phyloP scores from a whole-genome alignment of 1,140 invertebrate species.

The Xylocopa sonorina region DNA sequence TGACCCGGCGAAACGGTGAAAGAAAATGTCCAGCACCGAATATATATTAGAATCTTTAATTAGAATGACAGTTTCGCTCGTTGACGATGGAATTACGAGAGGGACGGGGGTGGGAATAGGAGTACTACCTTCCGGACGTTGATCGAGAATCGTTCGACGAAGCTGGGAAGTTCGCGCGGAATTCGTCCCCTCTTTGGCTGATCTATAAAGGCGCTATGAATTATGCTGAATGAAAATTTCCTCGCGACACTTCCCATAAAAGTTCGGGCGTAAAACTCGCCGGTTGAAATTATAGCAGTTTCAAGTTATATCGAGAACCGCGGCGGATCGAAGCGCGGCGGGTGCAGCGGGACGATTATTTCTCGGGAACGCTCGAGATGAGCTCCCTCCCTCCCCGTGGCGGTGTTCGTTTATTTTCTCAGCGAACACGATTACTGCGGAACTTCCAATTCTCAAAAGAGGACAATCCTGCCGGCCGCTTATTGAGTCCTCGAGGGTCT shows the following conservation, averaged over 20 bases:
- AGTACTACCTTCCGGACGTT: too few relatives aligned
- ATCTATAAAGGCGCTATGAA: neutral
- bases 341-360: neutral
- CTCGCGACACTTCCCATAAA: neutral
- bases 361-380: constrained; percentile 1
- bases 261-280: neutral
- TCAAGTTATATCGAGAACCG: constrained; percentile 15
- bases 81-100: too few relatives aligned
- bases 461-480: constrained; percentile 21
- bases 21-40: too few relatives aligned
- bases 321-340: neutral
- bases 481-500: constrained; percentile 18
- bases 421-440: neutral
- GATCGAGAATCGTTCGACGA: neutral
- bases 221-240: constrained; percentile 9
- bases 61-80: too few relatives aligned
- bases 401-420: constrained; percentile 11
- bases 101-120: too few relatives aligned
- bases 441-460: neutral
- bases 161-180: neutral
- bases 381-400: neutral
- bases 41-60: too few relatives aligned
- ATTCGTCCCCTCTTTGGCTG: neutral
- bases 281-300: constrained; percentile 17
- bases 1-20: too few relatives aligned